Conservation (phyloP, 2,888 invertebrate species). For the Vesta saturnalis region DNA sequence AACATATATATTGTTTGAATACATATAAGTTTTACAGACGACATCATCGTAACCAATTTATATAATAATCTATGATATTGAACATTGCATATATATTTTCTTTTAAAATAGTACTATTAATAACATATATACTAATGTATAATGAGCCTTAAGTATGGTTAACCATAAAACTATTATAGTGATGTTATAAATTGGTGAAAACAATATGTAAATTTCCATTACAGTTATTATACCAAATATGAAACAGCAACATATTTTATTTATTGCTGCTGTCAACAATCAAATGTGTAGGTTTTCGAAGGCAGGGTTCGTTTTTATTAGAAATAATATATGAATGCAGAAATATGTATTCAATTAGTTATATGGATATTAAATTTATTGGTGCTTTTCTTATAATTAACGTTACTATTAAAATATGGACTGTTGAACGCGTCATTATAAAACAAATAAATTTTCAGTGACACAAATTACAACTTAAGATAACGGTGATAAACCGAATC, state of each 20-base stretch:
- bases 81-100: too few relatives aligned
- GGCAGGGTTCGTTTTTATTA: not conserved
- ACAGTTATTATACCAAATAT: conserved; percentile 1
- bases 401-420: conserved; percentile 12
- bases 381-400: conserved; percentile 12
- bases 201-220: not conserved
- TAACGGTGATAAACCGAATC: conserved; percentile 27
- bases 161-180: too few relatives aligned
- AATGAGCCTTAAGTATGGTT: too few relatives aligned
- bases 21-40: too few relatives aligned
- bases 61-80: too few relatives aligned
- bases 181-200: too few relatives aligned
- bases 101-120: too few relatives aligned
- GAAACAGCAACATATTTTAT: not conserved
- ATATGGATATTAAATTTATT: conserved; percentile 14
- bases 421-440: conserved; percentile 19
- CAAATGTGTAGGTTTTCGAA: not conserved
- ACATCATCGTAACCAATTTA: too few relatives aligned
- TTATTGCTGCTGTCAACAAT: not conserved
- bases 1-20: too few relatives aligned
- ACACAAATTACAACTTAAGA: conserved; percentile 25
- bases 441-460: conserved; percentile 24
- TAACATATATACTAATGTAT: too few relatives aligned
- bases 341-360: conserved; percentile 2
- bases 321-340: too few relatives aligned